phyloP scores from a whole-genome alignment of 1,140 invertebrate genomes.

The Cardiocondyla obscurior region DNA sequence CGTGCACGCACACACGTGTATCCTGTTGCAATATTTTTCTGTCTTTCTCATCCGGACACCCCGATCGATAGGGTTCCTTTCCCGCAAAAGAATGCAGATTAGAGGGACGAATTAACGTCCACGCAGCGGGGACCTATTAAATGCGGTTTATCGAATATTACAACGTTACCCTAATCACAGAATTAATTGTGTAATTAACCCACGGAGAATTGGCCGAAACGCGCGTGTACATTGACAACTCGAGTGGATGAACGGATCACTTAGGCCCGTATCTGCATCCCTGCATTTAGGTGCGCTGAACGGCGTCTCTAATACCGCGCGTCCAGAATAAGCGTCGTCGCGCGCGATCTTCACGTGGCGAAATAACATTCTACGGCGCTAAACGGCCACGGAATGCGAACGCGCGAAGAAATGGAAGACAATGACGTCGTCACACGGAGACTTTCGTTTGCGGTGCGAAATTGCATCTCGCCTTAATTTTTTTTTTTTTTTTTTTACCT shows the following conservation, averaged over 20 bases:
- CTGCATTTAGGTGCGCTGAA: constrained; percentile 3
- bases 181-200: constrained; percentile 55
- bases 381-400: background rate
- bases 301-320: constrained; percentile 11
- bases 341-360: background rate
- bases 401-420: background rate
- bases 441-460: constrained; percentile 11
- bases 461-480: background rate
- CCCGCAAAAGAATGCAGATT: constrained; percentile 3
- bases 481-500: too few relatives aligned
- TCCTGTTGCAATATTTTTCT: background rate
- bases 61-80: background rate
- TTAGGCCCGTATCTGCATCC: background rate
- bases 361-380: background rate
- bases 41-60: constrained; percentile 4
- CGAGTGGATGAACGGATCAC: constrained; percentile 26
- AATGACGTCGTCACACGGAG: background rate
- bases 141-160: constrained; percentile 13
- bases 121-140: constrained; percentile 17
- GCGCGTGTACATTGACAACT: constrained; percentile 30
- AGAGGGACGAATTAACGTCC: constrained; percentile 34
- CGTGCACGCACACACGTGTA: background rate
- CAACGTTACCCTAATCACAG: constrained; percentile 26
- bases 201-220: constrained; percentile 27
- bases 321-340: background rate